A percentile compares a stretch with the other conserved stretches of the same genome.
These are phyloP conservation scores for Phalloptychus januarius DNA, from an alignment of 2,797 vertebrate species.

Conservation along the genomic window DNA sequence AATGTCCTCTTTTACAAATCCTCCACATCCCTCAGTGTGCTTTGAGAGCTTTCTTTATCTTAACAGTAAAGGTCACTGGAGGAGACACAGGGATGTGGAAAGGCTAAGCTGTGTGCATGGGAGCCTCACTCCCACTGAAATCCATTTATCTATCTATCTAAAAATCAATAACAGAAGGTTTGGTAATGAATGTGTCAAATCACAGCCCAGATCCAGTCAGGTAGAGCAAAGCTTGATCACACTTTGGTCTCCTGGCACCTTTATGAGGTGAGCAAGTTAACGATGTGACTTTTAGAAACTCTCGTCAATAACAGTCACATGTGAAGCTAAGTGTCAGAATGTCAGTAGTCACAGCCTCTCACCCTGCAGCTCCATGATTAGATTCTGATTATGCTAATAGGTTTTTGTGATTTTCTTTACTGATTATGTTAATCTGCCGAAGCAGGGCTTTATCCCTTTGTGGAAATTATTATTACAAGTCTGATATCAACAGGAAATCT, in stretches of 20 bases:
- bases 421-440: slow-evolving; percentile 33
- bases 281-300: slow-evolving; percentile 31
- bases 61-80: slow-evolving; percentile 77
- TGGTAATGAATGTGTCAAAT: slow-evolving; percentile 65
- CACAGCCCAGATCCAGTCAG: slow-evolving; percentile 40
- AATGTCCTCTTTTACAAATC: slow-evolving; percentile 78
- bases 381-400: slow-evolving; percentile 38
- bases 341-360: slow-evolving; percentile 14
- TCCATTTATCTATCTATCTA: slow-evolving; percentile 40
- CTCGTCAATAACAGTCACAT: slow-evolving; percentile 12
- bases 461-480: slow-evolving; percentile 36
- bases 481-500: slow-evolving; percentile 35
- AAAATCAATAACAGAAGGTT: slow-evolving; percentile 72
- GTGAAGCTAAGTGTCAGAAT: slow-evolving; percentile 11
- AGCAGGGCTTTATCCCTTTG: slow-evolving; percentile 22
- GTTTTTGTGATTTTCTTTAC: slow-evolving; percentile 34
- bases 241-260: slow-evolving; percentile 21
- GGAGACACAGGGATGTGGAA: slow-evolving; percentile 67
- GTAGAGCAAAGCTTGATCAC: slow-evolving; percentile 34
- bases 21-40: slow-evolving; percentile 57
- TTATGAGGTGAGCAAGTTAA: slow-evolving; percentile 10
- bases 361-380: slow-evolving; percentile 16
- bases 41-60: slow-evolving; percentile 68
- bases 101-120: slow-evolving; percentile 72
- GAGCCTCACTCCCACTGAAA: slow-evolving; percentile 8